phyloP scores from a whole-genome alignment of 2,113 vertebrate species.

The Megalops atlanticus region DNA sequence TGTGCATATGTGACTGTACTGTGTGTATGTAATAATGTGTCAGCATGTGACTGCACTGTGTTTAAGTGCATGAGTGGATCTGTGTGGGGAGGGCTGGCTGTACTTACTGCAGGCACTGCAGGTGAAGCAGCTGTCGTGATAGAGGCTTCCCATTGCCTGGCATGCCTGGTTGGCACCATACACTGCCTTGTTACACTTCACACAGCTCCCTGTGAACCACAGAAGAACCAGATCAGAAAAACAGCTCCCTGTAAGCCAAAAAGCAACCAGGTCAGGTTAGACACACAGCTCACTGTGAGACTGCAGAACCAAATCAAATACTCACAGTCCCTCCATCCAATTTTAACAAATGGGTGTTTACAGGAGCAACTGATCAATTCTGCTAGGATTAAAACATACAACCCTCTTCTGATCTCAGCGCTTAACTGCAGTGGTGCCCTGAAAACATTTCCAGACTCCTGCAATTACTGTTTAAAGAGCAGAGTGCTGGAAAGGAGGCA shows the following conservation, averaged over 20 bases:
- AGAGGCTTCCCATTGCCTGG: slow-evolving; percentile 95
- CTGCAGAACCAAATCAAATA: neutral
- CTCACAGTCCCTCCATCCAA: neutral
- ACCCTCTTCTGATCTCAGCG: neutral
- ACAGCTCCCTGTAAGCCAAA: too few species aligned
- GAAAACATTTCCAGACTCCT: neutral
- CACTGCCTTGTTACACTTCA: slow-evolving; percentile 89
- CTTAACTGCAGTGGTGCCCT: neutral
- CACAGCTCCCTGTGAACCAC: slow-evolving; percentile 77
- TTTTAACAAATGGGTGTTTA: too few species aligned
- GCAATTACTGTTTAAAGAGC: neutral
- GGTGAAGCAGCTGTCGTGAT: slow-evolving; percentile 92
- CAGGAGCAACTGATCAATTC: neutral
- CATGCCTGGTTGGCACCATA: slow-evolving; percentile 91
- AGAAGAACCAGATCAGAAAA: slow-evolving; percentile 17
- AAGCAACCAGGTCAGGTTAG: neutral
- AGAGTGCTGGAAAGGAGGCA: neutral
- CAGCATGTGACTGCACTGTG: neutral
- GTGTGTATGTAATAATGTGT: too few species aligned
- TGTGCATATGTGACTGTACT: too few species aligned
- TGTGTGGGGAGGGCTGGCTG: slow-evolving; percentile 5
- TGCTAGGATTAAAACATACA: neutral
- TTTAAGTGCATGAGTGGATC: neutral
- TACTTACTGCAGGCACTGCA: slow-evolving; percentile 95
- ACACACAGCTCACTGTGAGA: neutral